A percentile compares a stretch with the other conserved stretches of the same genome.
These are phyloP conservation scores for Nasonia vitripennis DNA, from an alignment of 1,140 invertebrate genomes.

Conservation along the genomic window DNA sequence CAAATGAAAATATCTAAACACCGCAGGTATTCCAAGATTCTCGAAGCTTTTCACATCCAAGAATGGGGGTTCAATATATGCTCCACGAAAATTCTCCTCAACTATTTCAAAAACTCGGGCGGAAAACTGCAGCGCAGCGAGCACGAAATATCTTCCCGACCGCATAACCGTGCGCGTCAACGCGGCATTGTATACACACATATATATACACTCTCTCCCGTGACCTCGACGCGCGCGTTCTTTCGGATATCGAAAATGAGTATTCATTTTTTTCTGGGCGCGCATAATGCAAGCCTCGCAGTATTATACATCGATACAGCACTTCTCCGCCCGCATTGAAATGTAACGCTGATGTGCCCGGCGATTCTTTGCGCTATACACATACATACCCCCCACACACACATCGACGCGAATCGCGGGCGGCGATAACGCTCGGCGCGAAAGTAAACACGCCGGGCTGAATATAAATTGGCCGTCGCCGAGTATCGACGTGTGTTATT, in stretches of 20 bases:
- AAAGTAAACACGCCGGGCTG: conserved; percentile 27
- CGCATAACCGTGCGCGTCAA: background rate
- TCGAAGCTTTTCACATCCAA: background rate
- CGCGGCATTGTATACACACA: background rate
- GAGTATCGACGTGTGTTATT: conserved; percentile 28
- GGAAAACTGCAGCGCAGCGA: background rate
- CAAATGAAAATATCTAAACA: no score
- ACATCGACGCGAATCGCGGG: background rate
- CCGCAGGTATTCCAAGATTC: background rate
- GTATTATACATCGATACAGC: background rate
- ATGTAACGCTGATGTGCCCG: conserved; percentile 5
- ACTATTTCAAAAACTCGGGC: background rate
- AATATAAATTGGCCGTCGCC: conserved; percentile 28
- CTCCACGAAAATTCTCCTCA: background rate
- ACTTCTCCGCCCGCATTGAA: conserved; percentile 13
- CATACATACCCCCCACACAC: background rate
- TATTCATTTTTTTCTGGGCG: background rate
- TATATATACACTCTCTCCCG: background rate
- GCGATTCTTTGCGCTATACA: background rate
- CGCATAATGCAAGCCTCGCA: background rate
- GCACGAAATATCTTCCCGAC: background rate
- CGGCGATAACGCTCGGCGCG: background rate
- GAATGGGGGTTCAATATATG: background rate
- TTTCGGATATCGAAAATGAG: conserved; percentile 15
- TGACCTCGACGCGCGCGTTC: background rate